These are phyloP conservation scores for Macaria notata DNA, from an alignment of 2,888 invertebrate species.

Conservation along the genomic window DNA sequence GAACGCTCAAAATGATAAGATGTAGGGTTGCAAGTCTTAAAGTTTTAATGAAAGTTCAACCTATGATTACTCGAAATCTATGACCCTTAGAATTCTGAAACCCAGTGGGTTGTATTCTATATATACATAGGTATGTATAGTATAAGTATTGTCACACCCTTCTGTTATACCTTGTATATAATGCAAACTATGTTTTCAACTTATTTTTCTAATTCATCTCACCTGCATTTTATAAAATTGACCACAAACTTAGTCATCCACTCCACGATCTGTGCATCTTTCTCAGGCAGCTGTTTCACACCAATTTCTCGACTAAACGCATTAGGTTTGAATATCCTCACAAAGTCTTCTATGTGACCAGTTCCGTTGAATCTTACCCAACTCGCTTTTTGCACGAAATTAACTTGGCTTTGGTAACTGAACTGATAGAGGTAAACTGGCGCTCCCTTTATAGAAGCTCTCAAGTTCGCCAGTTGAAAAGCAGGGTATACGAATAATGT, in stretches of 20 bases:
- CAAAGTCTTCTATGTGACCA: constrained; percentile 68
- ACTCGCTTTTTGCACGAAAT: constrained; percentile 49
- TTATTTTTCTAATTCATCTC: not conserved
- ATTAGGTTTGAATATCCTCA: constrained; percentile 55
- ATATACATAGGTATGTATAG: too few relatives aligned
- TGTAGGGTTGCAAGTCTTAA: too few relatives aligned
- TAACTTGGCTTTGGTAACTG: constrained; percentile 63
- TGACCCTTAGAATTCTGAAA: too few relatives aligned
- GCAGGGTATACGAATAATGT: constrained; percentile 32
- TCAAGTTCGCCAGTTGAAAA: constrained; percentile 28
- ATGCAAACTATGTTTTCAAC: not conserved
- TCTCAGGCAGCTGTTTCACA: constrained; percentile 12
- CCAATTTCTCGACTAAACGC: constrained; percentile 19
- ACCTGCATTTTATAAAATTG: constrained; percentile 38
- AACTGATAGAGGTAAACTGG: constrained; percentile 69
- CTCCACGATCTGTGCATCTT: constrained; percentile 32
- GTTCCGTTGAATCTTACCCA: constrained; percentile 46
- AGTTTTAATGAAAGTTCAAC: too few relatives aligned
- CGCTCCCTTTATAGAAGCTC: constrained; percentile 31
- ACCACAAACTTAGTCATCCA: constrained; percentile 32
- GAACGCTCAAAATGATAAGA: too few relatives aligned
- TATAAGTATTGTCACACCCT: too few relatives aligned
- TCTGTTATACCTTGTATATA: too few relatives aligned
- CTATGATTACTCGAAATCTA: too few relatives aligned
- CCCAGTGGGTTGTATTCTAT: too few relatives aligned